phyloP scores from a whole-genome alignment of 1,140 invertebrate genomes.

The Cardiocondyla obscurior region DNA sequence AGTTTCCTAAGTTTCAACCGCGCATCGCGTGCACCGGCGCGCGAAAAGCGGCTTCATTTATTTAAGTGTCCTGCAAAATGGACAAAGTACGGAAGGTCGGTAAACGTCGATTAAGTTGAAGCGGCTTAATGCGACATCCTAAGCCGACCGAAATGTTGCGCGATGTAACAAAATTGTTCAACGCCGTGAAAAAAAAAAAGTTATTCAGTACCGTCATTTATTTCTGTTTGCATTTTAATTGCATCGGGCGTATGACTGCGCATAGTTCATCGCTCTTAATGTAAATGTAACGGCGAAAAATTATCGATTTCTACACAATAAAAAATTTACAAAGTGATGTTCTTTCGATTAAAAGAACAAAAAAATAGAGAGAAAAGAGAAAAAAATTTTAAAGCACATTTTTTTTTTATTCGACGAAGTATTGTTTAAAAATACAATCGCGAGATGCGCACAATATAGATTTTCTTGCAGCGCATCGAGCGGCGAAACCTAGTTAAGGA shows the following conservation, averaged over 20 bases:
- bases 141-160: background rate
- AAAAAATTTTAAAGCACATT: background rate
- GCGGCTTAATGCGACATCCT: background rate
- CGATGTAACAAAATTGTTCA: background rate
- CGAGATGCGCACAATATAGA: background rate
- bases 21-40: constrained; percentile 2
- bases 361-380: too few species aligned
- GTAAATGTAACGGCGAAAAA: background rate
- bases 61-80: background rate
- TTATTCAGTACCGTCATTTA: background rate
- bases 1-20: constrained; percentile 54
- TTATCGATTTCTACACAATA: background rate
- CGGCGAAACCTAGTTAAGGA: background rate
- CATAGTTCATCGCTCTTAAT: background rate
- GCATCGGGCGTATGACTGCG: background rate
- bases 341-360: too few species aligned
- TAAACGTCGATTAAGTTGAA: background rate
- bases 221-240: background rate
- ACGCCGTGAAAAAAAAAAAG: too few species aligned
- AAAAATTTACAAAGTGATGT: too few species aligned
- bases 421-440: constrained; percentile 5
- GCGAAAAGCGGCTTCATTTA: background rate
- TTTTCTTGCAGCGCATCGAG: background rate
- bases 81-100: background rate
- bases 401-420: background rate